These are phyloP conservation scores for Aythya baeri DNA, from an alignment of 2,113 vertebrate species.

Conservation along the genomic window DNA sequence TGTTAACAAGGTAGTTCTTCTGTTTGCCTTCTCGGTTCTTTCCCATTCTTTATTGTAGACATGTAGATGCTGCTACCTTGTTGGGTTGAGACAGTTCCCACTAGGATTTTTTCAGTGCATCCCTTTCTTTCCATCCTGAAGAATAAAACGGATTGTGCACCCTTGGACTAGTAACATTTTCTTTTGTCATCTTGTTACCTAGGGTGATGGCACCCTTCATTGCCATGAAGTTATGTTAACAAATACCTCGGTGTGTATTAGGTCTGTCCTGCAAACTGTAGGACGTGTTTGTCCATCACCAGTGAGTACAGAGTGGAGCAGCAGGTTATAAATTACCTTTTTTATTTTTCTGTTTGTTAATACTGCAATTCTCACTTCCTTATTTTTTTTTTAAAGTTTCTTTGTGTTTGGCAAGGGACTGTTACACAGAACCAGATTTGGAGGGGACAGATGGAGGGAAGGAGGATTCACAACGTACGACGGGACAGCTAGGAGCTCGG, in stretches of 20 bases:
- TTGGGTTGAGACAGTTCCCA: background rate
- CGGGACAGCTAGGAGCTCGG: background rate
- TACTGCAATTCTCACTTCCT: background rate
- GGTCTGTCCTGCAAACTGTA: background rate
- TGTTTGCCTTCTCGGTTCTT: background rate
- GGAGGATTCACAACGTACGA: background rate
- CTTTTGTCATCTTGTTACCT: slow-evolving; percentile 29
- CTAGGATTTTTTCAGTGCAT: background rate
- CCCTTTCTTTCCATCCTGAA: background rate
- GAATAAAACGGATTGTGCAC: background rate
- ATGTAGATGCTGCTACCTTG: background rate
- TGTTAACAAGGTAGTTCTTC: background rate
- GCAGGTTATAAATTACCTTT: slow-evolving; percentile 57
- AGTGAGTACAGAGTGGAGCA: slow-evolving; percentile 12
- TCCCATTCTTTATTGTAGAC: background rate
- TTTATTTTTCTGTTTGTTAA: slow-evolving; percentile 57
- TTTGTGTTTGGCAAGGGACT: slow-evolving; percentile 48
- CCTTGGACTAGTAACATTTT: background rate
- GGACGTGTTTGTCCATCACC: slow-evolving; percentile 23
- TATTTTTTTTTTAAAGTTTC: background rate
- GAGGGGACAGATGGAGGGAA: background rate
- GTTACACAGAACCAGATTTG: background rate
- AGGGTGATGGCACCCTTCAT: slow-evolving; percentile 42
- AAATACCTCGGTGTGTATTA: slow-evolving; percentile 25
- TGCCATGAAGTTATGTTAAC: slow-evolving; percentile 31